Conservation (phyloP, 2,797 vertebrate genomes). For the Neosalanx taihuensis region DNA sequence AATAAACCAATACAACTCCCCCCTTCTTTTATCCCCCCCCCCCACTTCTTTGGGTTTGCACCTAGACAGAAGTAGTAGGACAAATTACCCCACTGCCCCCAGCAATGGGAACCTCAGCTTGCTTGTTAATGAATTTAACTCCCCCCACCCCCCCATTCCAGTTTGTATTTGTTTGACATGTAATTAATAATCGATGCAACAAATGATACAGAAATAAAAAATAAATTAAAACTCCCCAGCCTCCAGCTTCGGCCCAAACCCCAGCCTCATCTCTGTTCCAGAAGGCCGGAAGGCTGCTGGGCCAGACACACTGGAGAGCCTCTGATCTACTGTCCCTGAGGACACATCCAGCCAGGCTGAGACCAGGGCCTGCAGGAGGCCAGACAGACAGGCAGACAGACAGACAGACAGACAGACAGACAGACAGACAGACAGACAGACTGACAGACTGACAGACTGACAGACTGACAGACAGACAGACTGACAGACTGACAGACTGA, state of each 20-base stretch:
- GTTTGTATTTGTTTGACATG: no score
- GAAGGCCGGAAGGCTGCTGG: conserved; percentile 58
- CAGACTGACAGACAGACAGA: background rate
- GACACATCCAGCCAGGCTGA: background rate
- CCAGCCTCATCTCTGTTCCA: background rate
- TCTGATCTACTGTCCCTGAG: conserved; percentile 32
- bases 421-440: no score
- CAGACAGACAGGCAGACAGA: no score
- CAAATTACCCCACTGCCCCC: conserved; percentile 17
- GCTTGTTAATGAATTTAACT: no score
- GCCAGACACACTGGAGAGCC: conserved; percentile 20
- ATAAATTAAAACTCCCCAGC: conserved; percentile 10
- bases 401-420: conserved; percentile 5
- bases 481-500: background rate
- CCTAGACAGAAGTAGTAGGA: conserved; percentile 41
- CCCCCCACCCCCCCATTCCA: no score
- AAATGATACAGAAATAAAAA: no score
- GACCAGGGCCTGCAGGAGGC: background rate
- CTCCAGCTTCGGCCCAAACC: conserved; percentile 8
- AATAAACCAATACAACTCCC: conserved; percentile 54
- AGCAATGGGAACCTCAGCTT: no score
- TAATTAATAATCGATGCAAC: no score
- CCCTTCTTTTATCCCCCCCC: conserved; percentile 16
- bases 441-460: no score
- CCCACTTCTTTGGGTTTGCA: conserved; percentile 44